Evolutionary conservation across 2,113 vertebrate species (phyloP), one percentile per base, ranked within the genome.

Genomic region (Indri indri): DNA sequence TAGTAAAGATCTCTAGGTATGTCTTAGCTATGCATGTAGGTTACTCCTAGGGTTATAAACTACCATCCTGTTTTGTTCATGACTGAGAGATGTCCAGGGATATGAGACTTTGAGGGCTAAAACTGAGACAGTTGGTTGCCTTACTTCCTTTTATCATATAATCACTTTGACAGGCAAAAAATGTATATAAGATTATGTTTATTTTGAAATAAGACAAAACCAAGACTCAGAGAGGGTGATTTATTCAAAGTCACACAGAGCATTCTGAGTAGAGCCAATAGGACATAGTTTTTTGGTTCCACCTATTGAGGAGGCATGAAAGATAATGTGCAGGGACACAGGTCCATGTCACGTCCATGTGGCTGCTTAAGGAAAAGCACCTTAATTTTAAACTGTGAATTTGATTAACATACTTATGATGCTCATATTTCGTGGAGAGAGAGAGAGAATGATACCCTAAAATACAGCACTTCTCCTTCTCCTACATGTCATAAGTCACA

Each of bases 401-500:
- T 93, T 91, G 66, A 91, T 95, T 83, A 95, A 79, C 76, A 91
- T 70, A 89, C 8, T 76, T 92, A 50, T 59, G 82, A 80, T 79
- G 27, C 20, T 22, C 68, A 34, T 71, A 90, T 95, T 91, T 91
- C 23, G 65, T 50, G 34, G 22, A 52, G 18, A n/a, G 7, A 42
- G 14, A 50, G 10, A 30, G 14, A 37, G 10, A 74, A 61, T 18
- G 47, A 59, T 57, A 57, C 9, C n/a, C 11, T 65, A 22, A 81
- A 20, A 92, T 90, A 34, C 14, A 90, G 34, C 23, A 12, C 63
- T 92, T 76, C 37, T 86, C 25, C 59, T 96, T 88, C 81, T 34
- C 11, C 34, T 89, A 82, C 16, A 73, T 52, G 73, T n/a, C 6
- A 37, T 65, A 52, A 25, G 30, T 54, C 63, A 74, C 59, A 86